phyloP scores from a whole-genome alignment of 2,797 vertebrate genomes.

The Zonotrichia albicollis region DNA sequence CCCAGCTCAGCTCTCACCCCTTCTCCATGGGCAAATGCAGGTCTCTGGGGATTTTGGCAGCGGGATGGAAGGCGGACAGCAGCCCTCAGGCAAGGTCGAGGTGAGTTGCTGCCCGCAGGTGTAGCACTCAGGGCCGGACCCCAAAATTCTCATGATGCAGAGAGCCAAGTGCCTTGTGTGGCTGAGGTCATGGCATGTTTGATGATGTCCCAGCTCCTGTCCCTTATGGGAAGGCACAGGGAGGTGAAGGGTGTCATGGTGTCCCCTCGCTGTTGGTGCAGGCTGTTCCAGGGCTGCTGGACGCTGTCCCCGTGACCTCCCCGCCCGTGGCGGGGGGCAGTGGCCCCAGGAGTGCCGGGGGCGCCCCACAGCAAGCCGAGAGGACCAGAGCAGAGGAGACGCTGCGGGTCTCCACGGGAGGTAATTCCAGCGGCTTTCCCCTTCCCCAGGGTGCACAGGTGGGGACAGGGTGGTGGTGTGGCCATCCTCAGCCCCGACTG shows the following conservation, averaged over 20 bases:
- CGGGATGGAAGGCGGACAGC: constrained; percentile 27
- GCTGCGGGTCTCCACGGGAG: background rate
- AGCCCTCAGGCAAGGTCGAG: background rate
- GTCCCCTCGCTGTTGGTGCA: background rate
- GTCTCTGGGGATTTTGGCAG: constrained; percentile 76
- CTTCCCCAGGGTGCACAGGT: rapidly evolving
- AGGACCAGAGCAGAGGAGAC: background rate
- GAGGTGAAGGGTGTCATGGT: rapidly evolving
- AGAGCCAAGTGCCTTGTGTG: background rate
- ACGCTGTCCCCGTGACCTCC: constrained; percentile 65
- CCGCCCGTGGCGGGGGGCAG: constrained; percentile 37
- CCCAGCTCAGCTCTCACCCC: background rate
- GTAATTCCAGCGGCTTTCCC: constrained; percentile 18
- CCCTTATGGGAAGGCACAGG: background rate
- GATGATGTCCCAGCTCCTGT: rapidly evolving
- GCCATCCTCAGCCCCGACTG: rapidly evolving
- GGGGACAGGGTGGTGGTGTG: background rate
- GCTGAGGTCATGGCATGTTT: rapidly evolving
- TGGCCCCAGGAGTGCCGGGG: rapidly evolving
- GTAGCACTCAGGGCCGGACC: background rate
- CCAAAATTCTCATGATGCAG: background rate
- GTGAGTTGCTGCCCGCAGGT: constrained; percentile 28
- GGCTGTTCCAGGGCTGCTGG: constrained; percentile 49
- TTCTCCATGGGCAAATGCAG: background rate
- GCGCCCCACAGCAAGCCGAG: background rate